Conservation (phyloP, 2,113 vertebrate species). For the Sciurus niger region DNA sequence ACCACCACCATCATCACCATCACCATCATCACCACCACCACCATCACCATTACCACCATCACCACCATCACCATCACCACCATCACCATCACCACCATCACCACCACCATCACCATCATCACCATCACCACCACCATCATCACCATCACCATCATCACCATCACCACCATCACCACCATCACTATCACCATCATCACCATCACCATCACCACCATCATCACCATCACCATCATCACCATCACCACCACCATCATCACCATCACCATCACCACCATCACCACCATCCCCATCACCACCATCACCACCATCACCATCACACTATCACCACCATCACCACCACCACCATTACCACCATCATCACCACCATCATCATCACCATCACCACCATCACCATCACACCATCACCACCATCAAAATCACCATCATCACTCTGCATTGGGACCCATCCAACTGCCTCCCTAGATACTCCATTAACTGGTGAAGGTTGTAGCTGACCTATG, state of each 20-base stretch:
- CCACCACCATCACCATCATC: neutral
- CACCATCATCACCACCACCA: fast-evolving
- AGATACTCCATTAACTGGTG: too few relatives aligned
- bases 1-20: neutral
- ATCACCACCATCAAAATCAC: neutral
- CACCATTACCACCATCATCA: too few relatives aligned
- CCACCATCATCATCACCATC: neutral
- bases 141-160: neutral
- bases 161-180: neutral
- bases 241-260: neutral
- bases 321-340: fast-evolving
- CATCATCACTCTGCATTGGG: too few relatives aligned
- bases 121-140: neutral
- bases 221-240: neutral
- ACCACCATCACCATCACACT: fast-evolving
- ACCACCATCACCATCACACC: too few relatives aligned
- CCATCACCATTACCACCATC: fast-evolving
- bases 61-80: neutral
- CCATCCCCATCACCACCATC: neutral
- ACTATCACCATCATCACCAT: too few relatives aligned
- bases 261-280: neutral
- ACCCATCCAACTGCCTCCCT: too few relatives aligned
- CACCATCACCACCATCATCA: too few relatives aligned
- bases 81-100: neutral
- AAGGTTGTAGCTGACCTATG: too few relatives aligned